A percentile compares a stretch with the other conserved stretches of the same genome.
phyloP scores from a whole-genome alignment of 2,113 vertebrate species.

The Tragelaphus scriptus region DNA sequence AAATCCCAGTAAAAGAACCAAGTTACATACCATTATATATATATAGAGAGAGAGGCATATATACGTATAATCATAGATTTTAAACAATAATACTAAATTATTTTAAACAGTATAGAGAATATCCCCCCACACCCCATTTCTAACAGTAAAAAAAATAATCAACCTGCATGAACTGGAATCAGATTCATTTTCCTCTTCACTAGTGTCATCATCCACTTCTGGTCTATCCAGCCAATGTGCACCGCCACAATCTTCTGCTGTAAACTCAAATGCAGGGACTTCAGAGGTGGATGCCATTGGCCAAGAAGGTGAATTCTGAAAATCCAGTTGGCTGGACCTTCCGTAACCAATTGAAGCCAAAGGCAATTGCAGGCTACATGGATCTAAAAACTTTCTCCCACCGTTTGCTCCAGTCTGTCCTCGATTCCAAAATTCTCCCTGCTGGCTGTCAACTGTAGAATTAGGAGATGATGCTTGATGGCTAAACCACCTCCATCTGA shows the following conservation, averaged over 20 bases:
- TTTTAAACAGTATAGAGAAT: constrained; percentile 2
- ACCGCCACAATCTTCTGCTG: constrained; percentile 80
- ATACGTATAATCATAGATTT: neutral
- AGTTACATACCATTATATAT: neutral
- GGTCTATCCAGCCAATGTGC: constrained; percentile 77
- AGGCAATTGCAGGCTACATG: constrained; percentile 77
- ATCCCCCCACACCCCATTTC: constrained; percentile 56
- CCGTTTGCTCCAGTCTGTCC: constrained; percentile 80
- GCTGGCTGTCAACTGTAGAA: constrained; percentile 80
- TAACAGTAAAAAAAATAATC: constrained; percentile 76
- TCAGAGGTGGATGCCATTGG: constrained; percentile 90
- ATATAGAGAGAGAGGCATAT: neutral
- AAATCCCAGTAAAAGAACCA: constrained; percentile 29
- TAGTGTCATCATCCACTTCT: constrained; percentile 81
- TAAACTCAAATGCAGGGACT: constrained; percentile 84
- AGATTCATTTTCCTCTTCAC: constrained; percentile 90
- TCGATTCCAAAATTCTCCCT: constrained; percentile 87
- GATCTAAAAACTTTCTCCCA: constrained; percentile 89
- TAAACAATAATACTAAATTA: neutral
- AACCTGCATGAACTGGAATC: constrained; percentile 97
- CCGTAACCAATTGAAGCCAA: constrained; percentile 83
- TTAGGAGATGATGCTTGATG: constrained; percentile 88
- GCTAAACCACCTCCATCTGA: constrained; percentile 98
- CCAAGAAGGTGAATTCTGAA: constrained; percentile 86
- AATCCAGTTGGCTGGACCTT: constrained; percentile 91